Percentiles rank a stretch among this genome's conserved stretches.
These are phyloP conservation scores for Pseudomugil gertrudae DNA, from an alignment of 2,797 vertebrate genomes.

Conservation along the genomic window DNA sequence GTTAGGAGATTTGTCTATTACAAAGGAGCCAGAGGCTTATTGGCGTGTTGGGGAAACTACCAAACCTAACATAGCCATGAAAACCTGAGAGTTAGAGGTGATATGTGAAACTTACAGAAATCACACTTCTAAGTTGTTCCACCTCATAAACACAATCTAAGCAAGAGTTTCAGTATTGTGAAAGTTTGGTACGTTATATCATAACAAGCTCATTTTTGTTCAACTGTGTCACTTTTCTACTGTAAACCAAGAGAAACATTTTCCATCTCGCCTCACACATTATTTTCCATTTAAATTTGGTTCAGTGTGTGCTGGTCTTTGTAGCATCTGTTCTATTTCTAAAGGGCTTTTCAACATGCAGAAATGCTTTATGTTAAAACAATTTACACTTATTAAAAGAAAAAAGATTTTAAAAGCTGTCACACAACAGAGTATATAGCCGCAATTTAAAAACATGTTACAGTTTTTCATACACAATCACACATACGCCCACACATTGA, in stretches of 20 bases:
- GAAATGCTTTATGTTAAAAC: too few relatives aligned
- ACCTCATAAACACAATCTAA: constrained; percentile 41
- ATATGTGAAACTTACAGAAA: constrained; percentile 53
- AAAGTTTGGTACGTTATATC: constrained; percentile 45
- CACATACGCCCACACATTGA: too few relatives aligned
- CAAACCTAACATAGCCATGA: constrained; percentile 26
- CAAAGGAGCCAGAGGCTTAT: constrained; percentile 13
- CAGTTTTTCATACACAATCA: too few relatives aligned
- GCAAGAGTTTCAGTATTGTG: constrained; percentile 34
- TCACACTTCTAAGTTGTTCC: constrained; percentile 40
- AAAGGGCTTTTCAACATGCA: too few relatives aligned
- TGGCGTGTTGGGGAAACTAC: constrained; percentile 47
- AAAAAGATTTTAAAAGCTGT: too few relatives aligned
- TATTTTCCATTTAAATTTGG: neutral
- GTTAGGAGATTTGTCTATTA: constrained; percentile 3
- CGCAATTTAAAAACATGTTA: too few relatives aligned
- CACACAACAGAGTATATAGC: neutral
- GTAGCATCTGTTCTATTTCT: neutral
- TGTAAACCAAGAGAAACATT: constrained; percentile 22
- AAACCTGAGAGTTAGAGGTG: constrained; percentile 46
- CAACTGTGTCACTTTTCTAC: constrained; percentile 24
- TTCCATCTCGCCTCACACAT: neutral
- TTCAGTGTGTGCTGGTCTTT: neutral
- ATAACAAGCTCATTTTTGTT: constrained; percentile 32
- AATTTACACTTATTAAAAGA: too few relatives aligned